A percentile compares a stretch with the other conserved stretches of the same genome.
These are phyloP conservation scores for Listronotus bonariensis DNA, from an alignment of 1,140 invertebrate species.

Conservation along the genomic window DNA sequence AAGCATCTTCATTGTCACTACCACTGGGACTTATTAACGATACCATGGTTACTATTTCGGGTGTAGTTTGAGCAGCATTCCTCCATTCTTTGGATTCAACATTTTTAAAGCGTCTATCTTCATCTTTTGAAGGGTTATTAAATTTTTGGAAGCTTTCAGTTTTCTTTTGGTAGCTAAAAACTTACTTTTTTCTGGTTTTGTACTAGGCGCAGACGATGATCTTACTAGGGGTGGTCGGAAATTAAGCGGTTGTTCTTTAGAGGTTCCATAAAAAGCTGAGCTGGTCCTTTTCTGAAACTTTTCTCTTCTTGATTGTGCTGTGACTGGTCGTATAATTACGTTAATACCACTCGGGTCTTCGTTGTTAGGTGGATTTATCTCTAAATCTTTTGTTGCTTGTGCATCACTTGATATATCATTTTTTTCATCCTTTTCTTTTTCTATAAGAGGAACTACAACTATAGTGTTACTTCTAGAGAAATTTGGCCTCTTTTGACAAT, in stretches of 20 bases:
- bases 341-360: constrained; percentile 24
- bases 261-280: constrained; percentile 47
- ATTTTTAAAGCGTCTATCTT: constrained; percentile 29
- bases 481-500: constrained; percentile 22
- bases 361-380: constrained; percentile 1
- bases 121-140: constrained; percentile 24
- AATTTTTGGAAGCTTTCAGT: constrained; percentile 44
- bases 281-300: constrained; percentile 51
- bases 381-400: background rate
- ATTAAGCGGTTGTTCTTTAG: constrained; percentile 31
- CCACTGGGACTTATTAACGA: constrained; percentile 61
- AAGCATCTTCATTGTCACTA: constrained; percentile 58
- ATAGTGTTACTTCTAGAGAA: constrained; percentile 27
- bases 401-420: background rate
- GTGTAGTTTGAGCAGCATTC: constrained; percentile 25
- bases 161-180: constrained; percentile 47
- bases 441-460: constrained; percentile 47
- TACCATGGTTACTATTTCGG: constrained; percentile 63
- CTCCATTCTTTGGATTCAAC: constrained; percentile 30
- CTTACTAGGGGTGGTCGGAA: constrained; percentile 47
- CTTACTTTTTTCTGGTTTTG: constrained; percentile 47
- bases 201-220: constrained; percentile 48
- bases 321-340: constrained; percentile 45
- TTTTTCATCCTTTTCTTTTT: constrained; percentile 23
- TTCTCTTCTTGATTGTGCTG: constrained; percentile 49